Percentiles rank a stretch among this genome's conserved stretches.
Evolutionary conservation across 2,113 vertebrate genomes (phyloP).

Genomic region (Pseudopipra pipra): DNA sequence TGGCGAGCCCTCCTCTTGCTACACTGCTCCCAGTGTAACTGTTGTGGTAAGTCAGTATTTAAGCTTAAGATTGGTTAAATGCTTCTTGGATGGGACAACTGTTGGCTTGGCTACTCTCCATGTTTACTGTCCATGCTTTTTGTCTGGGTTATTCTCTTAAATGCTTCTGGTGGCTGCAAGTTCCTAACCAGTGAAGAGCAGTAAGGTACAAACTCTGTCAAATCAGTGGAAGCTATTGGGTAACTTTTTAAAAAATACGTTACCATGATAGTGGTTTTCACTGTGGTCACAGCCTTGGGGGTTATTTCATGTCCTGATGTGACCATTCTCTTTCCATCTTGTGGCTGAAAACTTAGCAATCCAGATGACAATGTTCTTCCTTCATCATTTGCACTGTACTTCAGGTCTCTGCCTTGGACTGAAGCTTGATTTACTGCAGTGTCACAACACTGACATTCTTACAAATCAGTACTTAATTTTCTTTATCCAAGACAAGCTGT

Average conservation of each 20-base stretch:
- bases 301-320: not conserved
- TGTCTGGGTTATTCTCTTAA: not conserved
- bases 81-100: not conserved
- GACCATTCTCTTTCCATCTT: not conserved
- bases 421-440: not conserved
- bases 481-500: not conserved
- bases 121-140: not conserved
- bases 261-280: not conserved
- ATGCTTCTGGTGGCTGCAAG: not conserved
- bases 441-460: not conserved
- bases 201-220: not conserved
- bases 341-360: not conserved
- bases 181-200: not conserved
- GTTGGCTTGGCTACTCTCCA: not conserved
- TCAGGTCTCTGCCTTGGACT: not conserved
- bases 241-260: not conserved
- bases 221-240: not conserved
- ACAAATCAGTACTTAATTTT: not conserved
- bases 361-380: not conserved
- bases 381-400: not conserved
- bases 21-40: not conserved
- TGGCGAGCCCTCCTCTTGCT: not conserved
- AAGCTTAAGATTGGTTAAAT: not conserved
- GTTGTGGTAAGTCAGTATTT: slow-evolving; percentile 26
- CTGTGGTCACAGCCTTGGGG: not conserved